These are phyloP conservation scores for Geotrypetes seraphini DNA, from an alignment of 2,797 vertebrate genomes.

Conservation along the genomic window DNA sequence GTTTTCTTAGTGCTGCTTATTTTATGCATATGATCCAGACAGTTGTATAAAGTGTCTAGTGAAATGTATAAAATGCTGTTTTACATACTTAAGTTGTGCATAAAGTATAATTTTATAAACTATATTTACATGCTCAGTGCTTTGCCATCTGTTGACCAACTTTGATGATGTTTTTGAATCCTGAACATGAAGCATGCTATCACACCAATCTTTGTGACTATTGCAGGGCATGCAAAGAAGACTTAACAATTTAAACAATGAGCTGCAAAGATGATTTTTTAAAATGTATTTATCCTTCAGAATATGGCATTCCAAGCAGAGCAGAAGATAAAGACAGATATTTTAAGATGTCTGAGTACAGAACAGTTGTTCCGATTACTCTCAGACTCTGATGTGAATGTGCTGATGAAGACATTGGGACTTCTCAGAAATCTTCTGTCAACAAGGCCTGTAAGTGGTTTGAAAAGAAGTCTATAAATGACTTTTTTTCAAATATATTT, in stretches of 20 bases:
- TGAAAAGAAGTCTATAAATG: no score
- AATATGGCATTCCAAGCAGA: constrained; percentile 98
- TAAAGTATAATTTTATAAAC: no score
- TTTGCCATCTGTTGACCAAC: no score
- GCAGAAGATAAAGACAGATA: constrained; percentile 97
- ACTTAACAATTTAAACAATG: constrained; percentile 5
- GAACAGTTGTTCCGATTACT: constrained; percentile 91
- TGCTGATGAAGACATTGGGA: constrained; percentile 95
- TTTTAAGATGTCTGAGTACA: constrained; percentile 84
- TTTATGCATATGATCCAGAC: no score
- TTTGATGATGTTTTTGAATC: no score
- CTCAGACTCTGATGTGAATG: constrained; percentile 90
- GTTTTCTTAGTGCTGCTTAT: no score
- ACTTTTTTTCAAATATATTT: no score
- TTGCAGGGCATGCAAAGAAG: neutral
- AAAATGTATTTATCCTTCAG: constrained; percentile 47
- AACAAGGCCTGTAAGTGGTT: constrained; percentile 85
- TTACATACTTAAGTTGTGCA: no score
- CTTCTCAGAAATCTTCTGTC: constrained; percentile 92
- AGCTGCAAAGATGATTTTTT: constrained; percentile 11
- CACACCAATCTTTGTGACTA: neutral
- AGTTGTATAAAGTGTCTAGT: no score
- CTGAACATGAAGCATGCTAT: neutral
- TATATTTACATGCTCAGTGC: no score
- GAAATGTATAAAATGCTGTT: no score